Percentiles rank a stretch among this genome's conserved stretches.
Conservation (phyloP, 2,113 vertebrate genomes). For the Eidolon helvum region DNA sequence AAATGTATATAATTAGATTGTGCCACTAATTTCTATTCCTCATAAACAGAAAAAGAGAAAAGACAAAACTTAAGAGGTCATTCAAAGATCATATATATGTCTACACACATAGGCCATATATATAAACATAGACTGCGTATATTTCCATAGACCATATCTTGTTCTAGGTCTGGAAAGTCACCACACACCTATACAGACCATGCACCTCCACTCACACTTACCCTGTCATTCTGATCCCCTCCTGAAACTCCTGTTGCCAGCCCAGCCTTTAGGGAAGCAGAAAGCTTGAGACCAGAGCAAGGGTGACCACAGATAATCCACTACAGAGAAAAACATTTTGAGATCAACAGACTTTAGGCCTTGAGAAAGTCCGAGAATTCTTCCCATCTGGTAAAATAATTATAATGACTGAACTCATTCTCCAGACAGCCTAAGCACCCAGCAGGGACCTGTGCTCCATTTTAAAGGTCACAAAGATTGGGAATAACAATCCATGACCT, state of each 20-base stretch:
- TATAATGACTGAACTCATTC: background rate
- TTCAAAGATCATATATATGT: background rate
- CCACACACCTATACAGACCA: too few species aligned
- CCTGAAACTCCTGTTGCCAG: background rate
- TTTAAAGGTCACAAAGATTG: background rate
- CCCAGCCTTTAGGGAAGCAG: background rate
- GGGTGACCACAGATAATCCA: background rate
- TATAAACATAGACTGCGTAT: background rate
- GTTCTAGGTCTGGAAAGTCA: background rate
- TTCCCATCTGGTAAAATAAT: background rate
- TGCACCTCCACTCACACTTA: background rate
- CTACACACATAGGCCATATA: background rate
- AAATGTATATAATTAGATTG: background rate
- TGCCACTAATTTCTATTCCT: background rate
- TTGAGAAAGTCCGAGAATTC: background rate
- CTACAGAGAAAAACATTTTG: background rate
- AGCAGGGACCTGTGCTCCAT: background rate
- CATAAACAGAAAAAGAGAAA: conserved; percentile 19
- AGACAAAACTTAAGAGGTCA: background rate
- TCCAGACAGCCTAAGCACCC: background rate
- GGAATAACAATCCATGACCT: background rate
- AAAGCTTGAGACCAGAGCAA: background rate
- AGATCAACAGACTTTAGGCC: background rate
- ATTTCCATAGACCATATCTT: background rate
- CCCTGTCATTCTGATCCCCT: background rate